phyloP scores from a whole-genome alignment of 2,113 vertebrate genomes.

The Pygoscelis adeliae region DNA sequence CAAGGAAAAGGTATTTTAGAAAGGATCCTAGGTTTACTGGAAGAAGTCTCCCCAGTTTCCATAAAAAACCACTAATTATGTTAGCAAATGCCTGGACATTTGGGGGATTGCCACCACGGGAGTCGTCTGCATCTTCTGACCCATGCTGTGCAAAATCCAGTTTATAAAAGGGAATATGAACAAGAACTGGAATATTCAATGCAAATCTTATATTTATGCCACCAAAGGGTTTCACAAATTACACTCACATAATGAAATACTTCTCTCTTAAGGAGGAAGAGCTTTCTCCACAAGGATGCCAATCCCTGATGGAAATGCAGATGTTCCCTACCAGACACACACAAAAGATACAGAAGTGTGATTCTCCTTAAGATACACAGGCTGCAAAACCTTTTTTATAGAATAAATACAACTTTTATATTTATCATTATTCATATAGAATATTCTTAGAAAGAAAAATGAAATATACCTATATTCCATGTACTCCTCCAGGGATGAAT shows the following conservation, averaged over 20 bases:
- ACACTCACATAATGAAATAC: not conserved
- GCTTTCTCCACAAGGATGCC: not conserved
- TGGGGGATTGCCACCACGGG: not conserved
- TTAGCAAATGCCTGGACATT: not conserved
- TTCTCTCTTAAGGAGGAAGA: not conserved
- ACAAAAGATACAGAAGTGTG: not conserved
- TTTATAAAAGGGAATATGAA: not conserved
- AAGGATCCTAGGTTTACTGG: not conserved
- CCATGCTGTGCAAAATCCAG: not conserved
- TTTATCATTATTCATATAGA: not conserved
- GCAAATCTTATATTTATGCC: not conserved
- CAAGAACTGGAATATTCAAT: not conserved
- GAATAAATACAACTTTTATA: not conserved
- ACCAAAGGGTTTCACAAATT: not conserved
- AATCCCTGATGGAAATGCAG: not conserved
- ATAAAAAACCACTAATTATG: not conserved
- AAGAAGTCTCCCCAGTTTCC: not conserved
- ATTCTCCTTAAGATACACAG: not conserved
- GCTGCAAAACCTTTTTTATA: not conserved
- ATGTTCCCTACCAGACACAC: not conserved
- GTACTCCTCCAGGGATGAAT: not conserved
- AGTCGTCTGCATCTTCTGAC: not conserved
- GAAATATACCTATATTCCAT: not conserved
- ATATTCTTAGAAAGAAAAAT: not conserved
- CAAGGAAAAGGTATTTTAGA: not conserved